Percentiles rank a stretch among this genome's conserved stretches.
Evolutionary conservation across 2,888 invertebrate genomes (phyloP).

Genomic region (Macrosoma leucophasiata): DNA sequence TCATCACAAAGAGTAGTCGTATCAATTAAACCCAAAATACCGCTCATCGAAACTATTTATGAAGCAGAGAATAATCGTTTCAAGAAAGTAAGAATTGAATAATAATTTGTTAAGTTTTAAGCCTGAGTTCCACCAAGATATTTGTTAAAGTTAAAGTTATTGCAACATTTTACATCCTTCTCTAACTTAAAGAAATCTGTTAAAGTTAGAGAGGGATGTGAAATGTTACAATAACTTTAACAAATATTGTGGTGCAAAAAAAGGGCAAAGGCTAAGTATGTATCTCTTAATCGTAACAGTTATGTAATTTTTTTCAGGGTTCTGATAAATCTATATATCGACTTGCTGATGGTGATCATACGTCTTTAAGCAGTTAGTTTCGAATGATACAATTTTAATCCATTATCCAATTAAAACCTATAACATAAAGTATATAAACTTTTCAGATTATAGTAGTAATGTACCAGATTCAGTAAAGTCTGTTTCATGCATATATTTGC

Average conservation of each 20-base stretch:
- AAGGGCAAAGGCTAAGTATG: too few species aligned
- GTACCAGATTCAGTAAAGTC: constrained; percentile 35
- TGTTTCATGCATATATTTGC: constrained; percentile 33
- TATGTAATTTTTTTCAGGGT: constrained; percentile 46
- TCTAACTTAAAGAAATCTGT: too few species aligned
- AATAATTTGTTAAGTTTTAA: too few species aligned
- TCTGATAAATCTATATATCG: constrained; percentile 49
- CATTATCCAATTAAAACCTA: too few species aligned
- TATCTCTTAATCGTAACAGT: too few species aligned
- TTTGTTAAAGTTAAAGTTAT: neutral
- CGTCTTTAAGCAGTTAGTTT: constrained; percentile 48
- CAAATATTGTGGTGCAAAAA: too few species aligned
- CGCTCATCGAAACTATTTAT: constrained; percentile 54
- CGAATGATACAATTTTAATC: too few species aligned
- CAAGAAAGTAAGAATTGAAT: constrained; percentile 54
- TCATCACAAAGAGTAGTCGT: constrained; percentile 51
- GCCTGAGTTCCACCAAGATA: too few species aligned
- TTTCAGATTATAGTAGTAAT: constrained; percentile 45
- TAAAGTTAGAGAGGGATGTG: too few species aligned
- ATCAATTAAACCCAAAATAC: constrained; percentile 50
- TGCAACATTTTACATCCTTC: neutral
- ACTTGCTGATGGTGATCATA: constrained; percentile 59
- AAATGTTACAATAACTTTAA: too few species aligned
- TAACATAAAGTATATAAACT: too few species aligned
- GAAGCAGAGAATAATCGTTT: constrained; percentile 52